A percentile compares a stretch with the other conserved stretches of the same genome.
Evolutionary conservation across 2,113 vertebrate genomes (phyloP).

Genomic region (Prolemur simus): DNA sequence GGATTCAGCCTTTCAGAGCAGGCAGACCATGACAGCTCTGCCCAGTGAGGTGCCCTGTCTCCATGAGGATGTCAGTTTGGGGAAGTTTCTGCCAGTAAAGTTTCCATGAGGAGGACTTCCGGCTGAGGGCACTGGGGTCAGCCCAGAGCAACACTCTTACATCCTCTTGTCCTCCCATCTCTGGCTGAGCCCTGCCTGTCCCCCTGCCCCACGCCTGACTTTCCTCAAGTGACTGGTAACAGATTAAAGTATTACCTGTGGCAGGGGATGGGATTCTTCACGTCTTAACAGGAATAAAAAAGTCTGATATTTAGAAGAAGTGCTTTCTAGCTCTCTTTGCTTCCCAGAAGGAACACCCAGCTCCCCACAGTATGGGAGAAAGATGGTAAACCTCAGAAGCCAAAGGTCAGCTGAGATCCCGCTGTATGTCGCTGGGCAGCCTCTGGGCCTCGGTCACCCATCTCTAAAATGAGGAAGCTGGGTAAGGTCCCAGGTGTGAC

Average conservation of each 20-base stretch:
- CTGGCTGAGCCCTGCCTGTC: background rate
- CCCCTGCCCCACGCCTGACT: background rate
- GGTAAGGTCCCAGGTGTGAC: background rate
- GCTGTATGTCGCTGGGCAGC: background rate
- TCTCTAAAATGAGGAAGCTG: background rate
- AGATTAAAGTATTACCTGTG: background rate
- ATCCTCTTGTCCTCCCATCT: background rate
- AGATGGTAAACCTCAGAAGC: background rate
- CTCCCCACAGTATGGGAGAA: background rate
- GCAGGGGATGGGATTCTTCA: background rate
- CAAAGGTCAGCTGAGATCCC: background rate
- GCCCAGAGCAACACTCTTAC: background rate
- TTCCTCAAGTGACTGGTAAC: background rate
- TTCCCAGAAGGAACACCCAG: background rate
- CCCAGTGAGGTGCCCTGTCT: background rate
- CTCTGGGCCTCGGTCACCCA: background rate
- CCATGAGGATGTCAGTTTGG: background rate
- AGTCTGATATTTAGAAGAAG: background rate
- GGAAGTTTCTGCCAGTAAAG: constrained; percentile 42
- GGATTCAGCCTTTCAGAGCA: background rate
- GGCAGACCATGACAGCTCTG: constrained; percentile 38
- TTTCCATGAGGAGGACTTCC: constrained; percentile 40
- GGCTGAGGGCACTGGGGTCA: background rate
- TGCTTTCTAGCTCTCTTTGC: background rate
- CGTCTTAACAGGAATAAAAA: background rate